A percentile compares a stretch with the other conserved stretches of the same genome.
Evolutionary conservation across 2,888 invertebrate genomes (phyloP).

Genomic region (Temnothorax unifasciatus): DNA sequence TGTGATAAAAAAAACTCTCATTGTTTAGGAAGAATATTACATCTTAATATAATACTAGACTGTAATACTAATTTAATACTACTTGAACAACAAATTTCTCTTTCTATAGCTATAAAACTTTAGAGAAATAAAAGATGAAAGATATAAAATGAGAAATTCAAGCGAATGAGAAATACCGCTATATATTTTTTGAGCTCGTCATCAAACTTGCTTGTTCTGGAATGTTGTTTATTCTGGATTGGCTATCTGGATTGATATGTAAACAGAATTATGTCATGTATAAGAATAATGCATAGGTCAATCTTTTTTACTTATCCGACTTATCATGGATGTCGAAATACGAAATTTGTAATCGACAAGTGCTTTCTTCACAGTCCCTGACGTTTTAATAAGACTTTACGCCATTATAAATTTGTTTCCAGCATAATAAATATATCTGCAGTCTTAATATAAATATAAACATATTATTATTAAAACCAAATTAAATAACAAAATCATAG

Average conservation of each 20-base stretch:
- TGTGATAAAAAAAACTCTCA: too few relatives aligned
- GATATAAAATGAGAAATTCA: not conserved
- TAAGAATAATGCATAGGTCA: not conserved
- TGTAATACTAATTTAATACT: constrained; percentile 21
- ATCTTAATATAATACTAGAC: not conserved
- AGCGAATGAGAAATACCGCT: not conserved
- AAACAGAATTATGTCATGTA: not conserved
- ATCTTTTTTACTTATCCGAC: not conserved
- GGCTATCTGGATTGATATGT: not conserved
- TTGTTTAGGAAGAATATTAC: not conserved
- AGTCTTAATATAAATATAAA: constrained; percentile 9
- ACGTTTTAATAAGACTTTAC: not conserved
- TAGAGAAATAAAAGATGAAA: not conserved
- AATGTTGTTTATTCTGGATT: constrained; percentile 16
- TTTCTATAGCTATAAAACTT: not conserved
- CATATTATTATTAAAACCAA: not conserved
- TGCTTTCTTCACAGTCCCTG: not conserved
- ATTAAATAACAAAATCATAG: not conserved
- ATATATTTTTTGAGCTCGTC: not conserved
- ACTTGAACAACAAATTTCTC: not conserved
- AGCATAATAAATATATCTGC: not conserved
- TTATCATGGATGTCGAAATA: not conserved
- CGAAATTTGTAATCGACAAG: not conserved
- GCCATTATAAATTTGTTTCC: not conserved
- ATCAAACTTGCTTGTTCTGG: not conserved